Evolutionary conservation across 1,140 invertebrate genomes (phyloP).

Genomic region (Drosophila sturtevanti): DNA sequence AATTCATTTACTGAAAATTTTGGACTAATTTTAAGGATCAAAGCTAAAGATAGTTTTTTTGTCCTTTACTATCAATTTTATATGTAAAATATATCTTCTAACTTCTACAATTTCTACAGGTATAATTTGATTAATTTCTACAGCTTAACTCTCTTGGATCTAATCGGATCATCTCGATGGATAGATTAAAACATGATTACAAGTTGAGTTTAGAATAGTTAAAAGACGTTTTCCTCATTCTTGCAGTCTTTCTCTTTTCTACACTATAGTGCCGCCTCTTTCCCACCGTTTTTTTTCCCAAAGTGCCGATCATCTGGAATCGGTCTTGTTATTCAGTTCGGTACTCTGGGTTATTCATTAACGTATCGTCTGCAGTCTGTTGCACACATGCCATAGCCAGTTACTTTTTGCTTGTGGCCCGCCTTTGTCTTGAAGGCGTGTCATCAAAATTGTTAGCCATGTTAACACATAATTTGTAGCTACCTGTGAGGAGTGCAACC

Average conservation of each 20-base stretch:
- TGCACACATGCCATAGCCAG: background rate
- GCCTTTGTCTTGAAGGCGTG: slow-evolving; percentile 45
- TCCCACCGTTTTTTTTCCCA: background rate
- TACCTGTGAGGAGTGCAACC: slow-evolving; percentile 13
- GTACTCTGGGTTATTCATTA: background rate
- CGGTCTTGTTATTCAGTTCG: background rate
- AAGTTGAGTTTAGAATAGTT: too few relatives aligned
- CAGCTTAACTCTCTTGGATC: too few relatives aligned
- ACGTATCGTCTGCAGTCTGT: background rate
- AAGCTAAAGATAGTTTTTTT: too few relatives aligned
- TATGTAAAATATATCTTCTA: too few relatives aligned
- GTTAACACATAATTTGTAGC: slow-evolving; percentile 77
- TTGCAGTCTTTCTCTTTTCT: background rate
- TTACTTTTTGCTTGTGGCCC: background rate
- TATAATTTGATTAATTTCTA: too few relatives aligned
- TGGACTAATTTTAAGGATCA: too few relatives aligned
- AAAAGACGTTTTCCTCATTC: background rate
- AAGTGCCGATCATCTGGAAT: background rate
- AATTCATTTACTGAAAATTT: too few relatives aligned
- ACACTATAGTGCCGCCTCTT: background rate
- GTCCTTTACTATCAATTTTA: too few relatives aligned
- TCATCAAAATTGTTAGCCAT: slow-evolving; percentile 52
- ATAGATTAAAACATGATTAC: too few relatives aligned
- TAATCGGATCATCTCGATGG: too few relatives aligned
- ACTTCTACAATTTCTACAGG: too few relatives aligned